Evolutionary conservation across 2,113 vertebrate species (phyloP).

Genomic region (Notarius quadriscutis): DNA sequence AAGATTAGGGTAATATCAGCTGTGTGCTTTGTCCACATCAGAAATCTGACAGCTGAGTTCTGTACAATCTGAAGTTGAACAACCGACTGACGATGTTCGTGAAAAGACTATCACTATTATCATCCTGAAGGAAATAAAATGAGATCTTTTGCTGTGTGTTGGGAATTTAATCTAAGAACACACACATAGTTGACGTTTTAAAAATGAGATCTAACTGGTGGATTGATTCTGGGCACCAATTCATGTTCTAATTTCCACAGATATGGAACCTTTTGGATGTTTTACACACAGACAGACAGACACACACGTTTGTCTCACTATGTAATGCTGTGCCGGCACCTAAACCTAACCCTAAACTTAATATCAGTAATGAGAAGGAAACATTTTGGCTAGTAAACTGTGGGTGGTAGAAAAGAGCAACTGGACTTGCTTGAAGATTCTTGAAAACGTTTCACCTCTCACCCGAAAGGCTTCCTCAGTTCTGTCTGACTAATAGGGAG

Average conservation of each 20-base stretch:
- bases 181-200: background rate
- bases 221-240: slow-evolving; percentile 10
- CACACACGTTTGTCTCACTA: no score
- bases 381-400: no score
- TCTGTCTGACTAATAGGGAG: no score
- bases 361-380: no score
- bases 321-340: no score
- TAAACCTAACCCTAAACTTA: no score
- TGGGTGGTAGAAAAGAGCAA: no score
- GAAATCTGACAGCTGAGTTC: background rate
- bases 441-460: no score
- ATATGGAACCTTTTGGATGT: background rate
- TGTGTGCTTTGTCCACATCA: background rate
- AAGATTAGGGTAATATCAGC: background rate
- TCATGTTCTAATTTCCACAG: background rate
- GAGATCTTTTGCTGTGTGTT: background rate
- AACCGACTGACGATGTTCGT: background rate
- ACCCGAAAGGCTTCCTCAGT: no score
- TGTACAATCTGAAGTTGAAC: background rate
- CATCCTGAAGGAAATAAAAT: background rate
- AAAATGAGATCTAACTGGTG: background rate
- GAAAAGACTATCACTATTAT: background rate
- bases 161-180: background rate
- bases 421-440: no score
- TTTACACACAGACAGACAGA: background rate